phyloP scores from a whole-genome alignment of 2,797 vertebrate genomes.

The Lindbergichthys nudifrons region DNA sequence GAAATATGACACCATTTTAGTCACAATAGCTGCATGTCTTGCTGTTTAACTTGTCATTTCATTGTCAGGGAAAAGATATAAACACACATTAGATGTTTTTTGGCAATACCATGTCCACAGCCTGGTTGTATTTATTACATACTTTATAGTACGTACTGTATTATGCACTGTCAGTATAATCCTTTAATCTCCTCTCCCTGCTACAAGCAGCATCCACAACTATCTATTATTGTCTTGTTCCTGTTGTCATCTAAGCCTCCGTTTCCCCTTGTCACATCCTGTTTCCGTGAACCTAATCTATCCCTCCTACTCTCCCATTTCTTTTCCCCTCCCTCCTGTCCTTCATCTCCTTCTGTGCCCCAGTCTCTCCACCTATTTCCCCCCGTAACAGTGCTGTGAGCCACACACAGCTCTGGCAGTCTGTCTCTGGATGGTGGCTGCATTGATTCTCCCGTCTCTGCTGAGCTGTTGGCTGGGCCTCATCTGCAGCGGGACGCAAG shows the following conservation, averaged over 20 bases:
- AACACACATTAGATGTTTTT: not conserved
- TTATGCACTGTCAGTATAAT: constrained; percentile 21
- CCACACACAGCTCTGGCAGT: constrained; percentile 20
- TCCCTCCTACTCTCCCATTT: not conserved
- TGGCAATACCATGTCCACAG: not conserved
- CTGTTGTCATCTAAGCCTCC: constrained; percentile 40
- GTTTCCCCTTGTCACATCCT: constrained; percentile 49
- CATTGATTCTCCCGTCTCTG: constrained; percentile 24
- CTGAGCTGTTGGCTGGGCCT: constrained; percentile 26
- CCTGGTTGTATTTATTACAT: not conserved
- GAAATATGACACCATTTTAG: constrained; percentile 25
- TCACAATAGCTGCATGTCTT: constrained; percentile 14
- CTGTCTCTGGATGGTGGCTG: constrained; percentile 25
- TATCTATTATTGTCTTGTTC: constrained; percentile 16
- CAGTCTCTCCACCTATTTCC: constrained; percentile 9
- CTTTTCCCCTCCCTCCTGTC: constrained; percentile 12
- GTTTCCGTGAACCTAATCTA: constrained; percentile 52
- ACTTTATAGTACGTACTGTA: constrained; percentile 1
- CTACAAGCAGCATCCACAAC: constrained; percentile 20
- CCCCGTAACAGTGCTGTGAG: constrained; percentile 13
- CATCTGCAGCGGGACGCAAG: constrained; percentile 42
- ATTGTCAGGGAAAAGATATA: constrained; percentile 2
- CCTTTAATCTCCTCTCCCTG: constrained; percentile 33
- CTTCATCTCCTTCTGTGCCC: constrained; percentile 14
- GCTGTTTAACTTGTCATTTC: constrained; percentile 1